A percentile compares a stretch with the other conserved stretches of the same genome.
Conservation (phyloP, 2,113 vertebrate genomes). For the Pygathrix nemaeus region DNA sequence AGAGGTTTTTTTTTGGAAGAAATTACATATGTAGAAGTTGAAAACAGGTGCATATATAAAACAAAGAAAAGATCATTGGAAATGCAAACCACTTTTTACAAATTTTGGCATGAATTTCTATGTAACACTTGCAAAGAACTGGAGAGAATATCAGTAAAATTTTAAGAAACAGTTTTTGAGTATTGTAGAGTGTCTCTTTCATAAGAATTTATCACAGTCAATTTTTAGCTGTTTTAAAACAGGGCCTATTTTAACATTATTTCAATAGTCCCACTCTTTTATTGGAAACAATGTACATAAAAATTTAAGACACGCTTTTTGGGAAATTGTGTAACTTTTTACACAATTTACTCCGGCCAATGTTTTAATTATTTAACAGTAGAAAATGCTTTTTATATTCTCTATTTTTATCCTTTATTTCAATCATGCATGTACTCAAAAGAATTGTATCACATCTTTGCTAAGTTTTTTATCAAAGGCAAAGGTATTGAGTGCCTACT, state of each 20-base stretch:
- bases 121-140: neutral
- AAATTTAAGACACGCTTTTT: neutral
- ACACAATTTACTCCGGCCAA: neutral
- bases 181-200: neutral
- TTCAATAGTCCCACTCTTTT: neutral
- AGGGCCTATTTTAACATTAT: neutral
- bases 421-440: neutral
- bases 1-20: neutral
- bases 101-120: slow-evolving; percentile 15
- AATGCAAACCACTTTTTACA: slow-evolving; percentile 42
- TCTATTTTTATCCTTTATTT: neutral
- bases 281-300: neutral
- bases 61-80: slow-evolving; percentile 21
- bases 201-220: neutral
- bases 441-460: neutral
- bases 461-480: neutral
- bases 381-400: neutral
- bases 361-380: neutral
- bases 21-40: slow-evolving; percentile 25
- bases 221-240: neutral
- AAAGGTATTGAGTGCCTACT: neutral
- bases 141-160: slow-evolving; percentile 11
- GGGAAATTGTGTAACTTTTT: neutral
- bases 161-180: neutral
- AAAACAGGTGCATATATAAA: slow-evolving; percentile 49